These are phyloP conservation scores for Motacilla tschutschensis DNA, from an alignment of 2,113 vertebrate species.

Conservation along the genomic window DNA sequence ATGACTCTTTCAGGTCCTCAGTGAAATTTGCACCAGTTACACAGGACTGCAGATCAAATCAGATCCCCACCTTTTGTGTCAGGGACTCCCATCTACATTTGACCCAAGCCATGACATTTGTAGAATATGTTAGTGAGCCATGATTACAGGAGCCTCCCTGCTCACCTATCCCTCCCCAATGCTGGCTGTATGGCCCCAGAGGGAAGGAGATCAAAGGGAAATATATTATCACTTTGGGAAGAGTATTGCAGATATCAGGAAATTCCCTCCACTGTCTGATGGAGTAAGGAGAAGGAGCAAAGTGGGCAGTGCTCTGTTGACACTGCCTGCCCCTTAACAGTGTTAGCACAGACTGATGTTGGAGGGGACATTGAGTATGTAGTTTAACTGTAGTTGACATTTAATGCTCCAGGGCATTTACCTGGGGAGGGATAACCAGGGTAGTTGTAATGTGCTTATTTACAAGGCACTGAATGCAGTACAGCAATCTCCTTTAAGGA, in stretches of 20 bases:
- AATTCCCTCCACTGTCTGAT: neutral
- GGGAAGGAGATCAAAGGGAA: neutral
- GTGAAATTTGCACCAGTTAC: neutral
- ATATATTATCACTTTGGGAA: neutral
- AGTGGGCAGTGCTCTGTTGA: neutral
- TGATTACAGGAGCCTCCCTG: fast-evolving
- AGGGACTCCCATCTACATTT: neutral
- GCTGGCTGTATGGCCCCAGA: neutral
- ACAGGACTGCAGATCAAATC: neutral
- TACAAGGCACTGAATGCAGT: neutral
- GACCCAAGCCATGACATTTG: neutral
- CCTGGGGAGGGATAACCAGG: neutral
- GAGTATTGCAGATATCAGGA: neutral
- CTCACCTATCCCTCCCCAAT: neutral
- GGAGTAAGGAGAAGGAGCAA: neutral
- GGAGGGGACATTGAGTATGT: neutral
- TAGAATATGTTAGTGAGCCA: fast-evolving
- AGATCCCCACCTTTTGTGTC: neutral
- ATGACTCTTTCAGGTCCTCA: neutral
- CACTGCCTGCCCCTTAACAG: neutral
- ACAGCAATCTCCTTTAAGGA: neutral
- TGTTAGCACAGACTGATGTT: neutral
- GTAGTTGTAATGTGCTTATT: neutral
- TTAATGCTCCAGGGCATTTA: neutral
- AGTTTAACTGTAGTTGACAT: neutral